Conservation (phyloP, 1,140 invertebrate species). For the Marisa cornuarietis region DNA sequence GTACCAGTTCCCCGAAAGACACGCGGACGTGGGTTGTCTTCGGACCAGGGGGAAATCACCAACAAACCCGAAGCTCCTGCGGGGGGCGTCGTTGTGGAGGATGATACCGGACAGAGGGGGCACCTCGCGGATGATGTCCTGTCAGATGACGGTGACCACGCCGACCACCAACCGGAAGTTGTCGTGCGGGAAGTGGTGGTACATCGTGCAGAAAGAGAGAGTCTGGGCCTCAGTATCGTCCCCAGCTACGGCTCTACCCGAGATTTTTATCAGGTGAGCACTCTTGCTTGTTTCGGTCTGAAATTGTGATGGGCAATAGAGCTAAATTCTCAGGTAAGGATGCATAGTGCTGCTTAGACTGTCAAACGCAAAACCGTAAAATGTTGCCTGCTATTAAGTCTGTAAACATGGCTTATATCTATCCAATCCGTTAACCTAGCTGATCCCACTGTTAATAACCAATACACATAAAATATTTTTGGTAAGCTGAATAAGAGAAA, state of each 20-base stretch:
- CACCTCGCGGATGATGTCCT: neutral
- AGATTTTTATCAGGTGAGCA: conserved; percentile 59
- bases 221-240: conserved; percentile 58
- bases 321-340: too few relatives aligned
- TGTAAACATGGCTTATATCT: too few relatives aligned
- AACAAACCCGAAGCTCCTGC: neutral
- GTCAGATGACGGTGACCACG: conserved; percentile 12
- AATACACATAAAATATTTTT: too few relatives aligned
- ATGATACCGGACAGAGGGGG: neutral
- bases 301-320: too few relatives aligned
- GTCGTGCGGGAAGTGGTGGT: conserved; percentile 35
- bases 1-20: neutral
- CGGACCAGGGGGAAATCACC: neutral
- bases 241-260: conserved; percentile 60
- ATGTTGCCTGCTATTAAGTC: too few relatives aligned
- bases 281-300: too few relatives aligned
- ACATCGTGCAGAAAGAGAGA: conserved; percentile 44
- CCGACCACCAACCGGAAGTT: conserved; percentile 37
- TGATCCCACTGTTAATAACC: too few relatives aligned
- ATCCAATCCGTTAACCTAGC: too few relatives aligned
- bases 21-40: too few relatives aligned
- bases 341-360: too few relatives aligned
- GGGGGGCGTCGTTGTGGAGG: neutral
- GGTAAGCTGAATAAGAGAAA: too few relatives aligned
- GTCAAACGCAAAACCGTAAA: too few relatives aligned